Conservation (phyloP, 2,888 invertebrate genomes). For the Agapostemon virescens region DNA sequence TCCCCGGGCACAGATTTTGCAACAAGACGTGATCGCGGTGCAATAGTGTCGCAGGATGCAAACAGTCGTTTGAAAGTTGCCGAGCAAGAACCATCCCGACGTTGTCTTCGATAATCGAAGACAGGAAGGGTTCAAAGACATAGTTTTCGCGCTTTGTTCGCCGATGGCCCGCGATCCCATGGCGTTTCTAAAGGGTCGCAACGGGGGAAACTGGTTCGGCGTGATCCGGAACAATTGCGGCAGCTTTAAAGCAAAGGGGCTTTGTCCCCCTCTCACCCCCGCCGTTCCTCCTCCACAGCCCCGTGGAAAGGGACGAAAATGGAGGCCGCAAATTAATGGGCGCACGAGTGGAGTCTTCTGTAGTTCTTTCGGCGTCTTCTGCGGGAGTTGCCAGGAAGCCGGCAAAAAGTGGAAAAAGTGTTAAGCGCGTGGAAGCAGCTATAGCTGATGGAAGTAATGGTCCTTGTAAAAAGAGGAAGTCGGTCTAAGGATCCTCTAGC, state of each 20-base stretch:
- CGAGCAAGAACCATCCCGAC: neutral
- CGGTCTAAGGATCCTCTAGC: conserved; percentile 40
- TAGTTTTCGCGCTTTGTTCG: conserved; percentile 21
- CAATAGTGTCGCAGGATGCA: neutral
- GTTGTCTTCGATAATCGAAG: neutral
- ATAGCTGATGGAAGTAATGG: conserved; percentile 53
- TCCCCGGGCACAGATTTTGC: neutral
- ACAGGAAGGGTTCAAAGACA: neutral
- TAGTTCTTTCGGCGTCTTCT: conserved; percentile 52
- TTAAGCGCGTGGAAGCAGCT: conserved; percentile 57
- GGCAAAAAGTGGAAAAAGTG: conserved; percentile 52
- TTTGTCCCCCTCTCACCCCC: no score
- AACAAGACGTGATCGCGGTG: neutral
- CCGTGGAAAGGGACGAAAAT: conserved; percentile 27
- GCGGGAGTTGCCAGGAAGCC: conserved; percentile 49
- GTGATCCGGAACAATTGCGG: conserved; percentile 29
- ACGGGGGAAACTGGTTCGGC: neutral
- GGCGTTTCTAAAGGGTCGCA: neutral
- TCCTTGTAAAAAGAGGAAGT: conserved; percentile 50
- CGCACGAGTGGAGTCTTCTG: conserved; percentile 52
- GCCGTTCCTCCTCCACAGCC: no score
- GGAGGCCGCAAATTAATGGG: conserved; percentile 51
- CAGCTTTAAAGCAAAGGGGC: conserved; percentile 26
- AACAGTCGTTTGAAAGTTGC: neutral
- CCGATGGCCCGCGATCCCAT: neutral